Percentiles rank a stretch among this genome's conserved stretches.
phyloP scores from a whole-genome alignment of 2,113 vertebrate genomes.

The Odocoileus hemionus region DNA sequence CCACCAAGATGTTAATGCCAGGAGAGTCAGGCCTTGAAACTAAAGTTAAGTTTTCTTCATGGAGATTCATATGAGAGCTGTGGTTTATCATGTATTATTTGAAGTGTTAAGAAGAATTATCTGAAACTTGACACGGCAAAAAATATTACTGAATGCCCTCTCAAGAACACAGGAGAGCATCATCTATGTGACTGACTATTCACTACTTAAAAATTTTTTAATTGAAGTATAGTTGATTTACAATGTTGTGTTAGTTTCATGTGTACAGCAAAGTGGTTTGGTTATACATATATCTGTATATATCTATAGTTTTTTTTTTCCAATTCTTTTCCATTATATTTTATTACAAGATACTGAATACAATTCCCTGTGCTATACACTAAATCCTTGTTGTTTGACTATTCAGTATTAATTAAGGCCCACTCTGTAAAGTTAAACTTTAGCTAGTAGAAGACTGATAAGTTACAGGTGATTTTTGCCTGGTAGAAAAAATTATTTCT shows the following conservation, averaged over 20 bases:
- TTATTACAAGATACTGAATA: background rate
- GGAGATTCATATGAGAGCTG: background rate
- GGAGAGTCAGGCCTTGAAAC: background rate
- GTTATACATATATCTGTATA: background rate
- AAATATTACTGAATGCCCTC: background rate
- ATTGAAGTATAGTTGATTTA: background rate
- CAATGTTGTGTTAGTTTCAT: background rate
- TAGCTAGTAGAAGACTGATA: background rate
- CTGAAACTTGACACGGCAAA: background rate
- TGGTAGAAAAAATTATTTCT: conserved; percentile 37
- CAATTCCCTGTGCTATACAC: background rate
- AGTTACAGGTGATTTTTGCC: conserved; percentile 8
- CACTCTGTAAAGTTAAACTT: background rate
- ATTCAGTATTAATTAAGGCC: background rate
- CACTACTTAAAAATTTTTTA: background rate
- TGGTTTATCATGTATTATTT: conserved; percentile 16
- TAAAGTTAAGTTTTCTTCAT: background rate
- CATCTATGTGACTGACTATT: background rate
- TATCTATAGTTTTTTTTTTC: background rate
- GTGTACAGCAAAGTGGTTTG: background rate
- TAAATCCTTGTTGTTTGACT: background rate
- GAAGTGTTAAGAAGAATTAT: background rate
- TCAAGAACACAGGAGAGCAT: background rate
- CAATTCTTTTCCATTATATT: background rate
- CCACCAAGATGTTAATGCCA: background rate